phyloP scores from a whole-genome alignment of 2,797 vertebrate species.

The Melanogrammus aeglefinus region DNA sequence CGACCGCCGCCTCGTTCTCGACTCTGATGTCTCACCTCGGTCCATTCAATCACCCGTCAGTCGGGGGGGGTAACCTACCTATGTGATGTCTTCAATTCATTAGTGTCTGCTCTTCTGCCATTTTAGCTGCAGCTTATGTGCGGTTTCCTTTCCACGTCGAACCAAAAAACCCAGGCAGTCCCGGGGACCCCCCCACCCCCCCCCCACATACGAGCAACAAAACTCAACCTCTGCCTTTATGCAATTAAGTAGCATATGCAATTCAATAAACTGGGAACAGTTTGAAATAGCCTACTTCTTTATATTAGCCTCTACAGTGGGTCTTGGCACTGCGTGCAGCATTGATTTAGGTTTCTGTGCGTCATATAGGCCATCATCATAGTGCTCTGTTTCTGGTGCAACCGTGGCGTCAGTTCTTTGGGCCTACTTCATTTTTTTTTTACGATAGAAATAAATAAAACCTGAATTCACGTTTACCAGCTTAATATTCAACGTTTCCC shows the following conservation, averaged over 20 bases:
- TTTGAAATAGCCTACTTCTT: background rate
- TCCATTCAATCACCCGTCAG: no score
- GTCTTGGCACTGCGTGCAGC: background rate
- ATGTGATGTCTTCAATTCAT: no score
- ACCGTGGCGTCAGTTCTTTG: background rate
- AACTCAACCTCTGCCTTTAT: background rate
- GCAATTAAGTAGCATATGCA: background rate
- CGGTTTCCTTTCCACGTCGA: no score
- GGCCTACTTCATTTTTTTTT: background rate
- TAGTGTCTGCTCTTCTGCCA: no score
- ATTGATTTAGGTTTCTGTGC: background rate
- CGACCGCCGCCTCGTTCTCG: no score
- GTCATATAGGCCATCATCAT: background rate
- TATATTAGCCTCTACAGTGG: background rate
- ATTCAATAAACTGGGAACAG: background rate
- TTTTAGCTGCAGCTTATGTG: no score
- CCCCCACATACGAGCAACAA: background rate
- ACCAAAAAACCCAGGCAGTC: background rate
- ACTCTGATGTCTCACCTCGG: no score
- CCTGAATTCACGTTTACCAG: background rate
- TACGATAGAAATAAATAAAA: background rate
- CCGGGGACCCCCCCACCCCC: no score
- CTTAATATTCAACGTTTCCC: no score
- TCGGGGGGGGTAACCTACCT: no score
- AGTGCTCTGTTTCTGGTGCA: background rate